These are phyloP conservation scores for Triplophysa tibetana DNA, from an alignment of 2,113 vertebrate species.

Conservation along the genomic window DNA sequence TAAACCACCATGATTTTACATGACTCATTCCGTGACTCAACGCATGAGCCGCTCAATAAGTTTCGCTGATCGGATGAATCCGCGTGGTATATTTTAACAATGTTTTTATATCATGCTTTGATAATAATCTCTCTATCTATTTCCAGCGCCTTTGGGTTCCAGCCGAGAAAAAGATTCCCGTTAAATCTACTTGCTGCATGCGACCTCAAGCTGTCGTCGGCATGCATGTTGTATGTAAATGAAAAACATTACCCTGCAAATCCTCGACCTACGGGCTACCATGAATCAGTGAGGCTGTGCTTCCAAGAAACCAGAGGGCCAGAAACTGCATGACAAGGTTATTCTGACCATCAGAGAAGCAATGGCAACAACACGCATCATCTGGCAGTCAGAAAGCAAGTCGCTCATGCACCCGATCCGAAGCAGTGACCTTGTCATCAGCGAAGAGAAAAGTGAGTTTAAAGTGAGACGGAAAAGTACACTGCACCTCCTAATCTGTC, in stretches of 20 bases:
- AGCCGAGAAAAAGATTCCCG: not conserved
- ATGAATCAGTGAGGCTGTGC: not conserved
- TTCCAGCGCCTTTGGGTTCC: not conserved
- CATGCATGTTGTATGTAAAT: not conserved
- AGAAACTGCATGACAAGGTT: constrained; percentile 43
- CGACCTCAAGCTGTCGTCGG: not conserved
- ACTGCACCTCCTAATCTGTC: constrained; percentile 36
- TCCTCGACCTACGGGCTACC: not conserved
- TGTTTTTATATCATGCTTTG: not conserved
- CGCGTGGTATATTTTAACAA: not conserved
- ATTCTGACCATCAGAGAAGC: constrained; percentile 18
- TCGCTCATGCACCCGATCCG: not conserved
- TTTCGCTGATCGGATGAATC: not conserved
- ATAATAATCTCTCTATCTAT: not conserved
- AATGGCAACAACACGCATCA: constrained; percentile 36
- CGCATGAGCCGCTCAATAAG: not conserved
- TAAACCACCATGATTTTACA: not conserved
- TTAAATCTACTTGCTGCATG: not conserved
- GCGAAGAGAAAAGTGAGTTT: constrained; percentile 41
- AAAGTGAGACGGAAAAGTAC: constrained; percentile 34
- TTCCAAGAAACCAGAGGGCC: constrained; percentile 19
- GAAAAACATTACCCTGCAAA: not conserved
- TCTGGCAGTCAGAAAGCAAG: constrained; percentile 8
- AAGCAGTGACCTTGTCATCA: constrained; percentile 50
- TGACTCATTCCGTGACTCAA: constrained; percentile 12